phyloP scores from a whole-genome alignment of 2,888 invertebrate species.

The Parnassius glacialis region DNA sequence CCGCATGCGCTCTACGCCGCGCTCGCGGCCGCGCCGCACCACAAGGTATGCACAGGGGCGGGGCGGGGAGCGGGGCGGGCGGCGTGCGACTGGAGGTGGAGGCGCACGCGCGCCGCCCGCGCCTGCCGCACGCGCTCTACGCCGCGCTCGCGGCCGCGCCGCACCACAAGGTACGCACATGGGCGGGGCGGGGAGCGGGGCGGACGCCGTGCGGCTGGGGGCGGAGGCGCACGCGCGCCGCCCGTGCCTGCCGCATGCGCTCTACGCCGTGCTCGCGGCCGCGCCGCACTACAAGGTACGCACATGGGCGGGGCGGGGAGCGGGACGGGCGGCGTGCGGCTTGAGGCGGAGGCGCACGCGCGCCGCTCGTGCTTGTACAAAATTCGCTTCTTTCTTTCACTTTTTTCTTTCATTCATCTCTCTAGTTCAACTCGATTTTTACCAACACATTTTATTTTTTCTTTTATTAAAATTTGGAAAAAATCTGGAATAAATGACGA shows the following conservation, averaged over 20 bases:
- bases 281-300: slow-evolving; percentile 37
- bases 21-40: slow-evolving; percentile 29
- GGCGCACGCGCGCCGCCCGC: slow-evolving; percentile 27
- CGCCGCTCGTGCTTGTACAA: slow-evolving; percentile 31
- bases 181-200: slow-evolving; percentile 33
- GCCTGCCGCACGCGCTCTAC: slow-evolving; percentile 54
- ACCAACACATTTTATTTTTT: too few species aligned
- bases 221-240: slow-evolving; percentile 33
- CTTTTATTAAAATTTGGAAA: too few species aligned
- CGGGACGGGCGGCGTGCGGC: slow-evolving; percentile 24
- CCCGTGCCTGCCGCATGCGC: slow-evolving; percentile 42
- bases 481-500: too few species aligned
- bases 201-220: slow-evolving; percentile 38
- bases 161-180: slow-evolving; percentile 37
- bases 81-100: background rate
- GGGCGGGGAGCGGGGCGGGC: slow-evolving; percentile 31
- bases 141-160: slow-evolving; percentile 77
- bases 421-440: too few species aligned
- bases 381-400: too few species aligned
- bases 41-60: slow-evolving; percentile 30
- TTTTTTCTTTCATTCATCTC: too few species aligned
- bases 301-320: slow-evolving; percentile 28
- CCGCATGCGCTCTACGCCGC: slow-evolving; percentile 30
- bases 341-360: background rate
- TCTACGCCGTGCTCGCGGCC: slow-evolving; percentile 80